phyloP scores from a whole-genome alignment of 2,888 invertebrate genomes.

The Chrysotoxum bicinctum region DNA sequence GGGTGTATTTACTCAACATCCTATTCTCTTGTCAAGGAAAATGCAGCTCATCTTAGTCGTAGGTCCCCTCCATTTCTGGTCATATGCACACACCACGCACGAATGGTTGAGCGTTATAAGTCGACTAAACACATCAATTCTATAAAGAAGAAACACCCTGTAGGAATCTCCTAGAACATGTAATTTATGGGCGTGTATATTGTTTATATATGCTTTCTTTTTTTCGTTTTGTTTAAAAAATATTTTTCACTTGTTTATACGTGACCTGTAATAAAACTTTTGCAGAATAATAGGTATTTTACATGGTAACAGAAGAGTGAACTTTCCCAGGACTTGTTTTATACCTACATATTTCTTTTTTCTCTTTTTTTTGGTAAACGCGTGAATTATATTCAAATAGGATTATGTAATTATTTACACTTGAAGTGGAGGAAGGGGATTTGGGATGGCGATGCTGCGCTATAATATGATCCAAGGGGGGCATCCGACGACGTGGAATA shows the following conservation, averaged over 20 bases:
- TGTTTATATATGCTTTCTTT: not conserved
- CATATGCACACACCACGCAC: no score
- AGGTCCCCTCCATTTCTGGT: no score
- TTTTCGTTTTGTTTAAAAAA: constrained; percentile 44
- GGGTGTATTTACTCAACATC: no score
- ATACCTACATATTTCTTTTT: not conserved
- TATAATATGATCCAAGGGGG: constrained; percentile 19
- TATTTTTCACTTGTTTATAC: constrained; percentile 66
- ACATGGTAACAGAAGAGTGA: constrained; percentile 53
- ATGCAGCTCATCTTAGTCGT: no score
- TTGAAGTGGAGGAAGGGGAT: constrained; percentile 43
- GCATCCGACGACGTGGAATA: constrained; percentile 6
- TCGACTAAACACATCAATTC: no score
- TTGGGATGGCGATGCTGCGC: constrained; percentile 10
- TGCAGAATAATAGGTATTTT: constrained; percentile 60
- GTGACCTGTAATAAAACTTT: constrained; percentile 69
- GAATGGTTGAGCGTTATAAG: no score
- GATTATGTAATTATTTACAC: constrained; percentile 66
- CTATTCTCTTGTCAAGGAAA: no score
- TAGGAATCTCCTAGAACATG: constrained; percentile 54
- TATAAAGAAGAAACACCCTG: not conserved
- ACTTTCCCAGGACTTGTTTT: constrained; percentile 49
- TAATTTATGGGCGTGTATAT: constrained; percentile 65
- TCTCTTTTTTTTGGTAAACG: constrained; percentile 16
- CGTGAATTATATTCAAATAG: constrained; percentile 64